These are phyloP conservation scores for Calameuta filiformis DNA, from an alignment of 2,888 invertebrate genomes.

Conservation along the genomic window DNA sequence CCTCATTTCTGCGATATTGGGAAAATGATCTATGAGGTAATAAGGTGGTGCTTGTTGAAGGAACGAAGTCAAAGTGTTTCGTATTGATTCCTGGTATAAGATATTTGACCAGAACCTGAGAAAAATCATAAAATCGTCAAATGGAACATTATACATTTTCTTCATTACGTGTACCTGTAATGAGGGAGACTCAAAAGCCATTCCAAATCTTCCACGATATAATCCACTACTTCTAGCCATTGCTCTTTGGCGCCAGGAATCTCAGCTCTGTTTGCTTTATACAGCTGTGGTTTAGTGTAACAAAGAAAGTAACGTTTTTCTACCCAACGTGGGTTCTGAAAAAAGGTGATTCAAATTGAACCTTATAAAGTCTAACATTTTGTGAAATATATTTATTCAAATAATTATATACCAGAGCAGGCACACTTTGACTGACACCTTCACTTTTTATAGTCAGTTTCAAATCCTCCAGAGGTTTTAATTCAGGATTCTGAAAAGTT, in stretches of 20 bases:
- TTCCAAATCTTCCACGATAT: constrained; percentile 75
- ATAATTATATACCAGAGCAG: constrained; percentile 71
- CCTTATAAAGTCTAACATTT: background rate
- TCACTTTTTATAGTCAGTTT: constrained; percentile 66
- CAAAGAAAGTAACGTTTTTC: constrained; percentile 69
- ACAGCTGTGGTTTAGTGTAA: constrained; percentile 70
- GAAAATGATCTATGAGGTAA: constrained; percentile 68
- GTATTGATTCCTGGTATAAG: constrained; percentile 74
- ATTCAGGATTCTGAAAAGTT: constrained; percentile 50
- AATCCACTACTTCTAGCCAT: constrained; percentile 75
- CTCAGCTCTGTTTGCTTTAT: constrained; percentile 65
- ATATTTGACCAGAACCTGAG: constrained; percentile 79
- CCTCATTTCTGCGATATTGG: constrained; percentile 65
- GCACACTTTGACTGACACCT: constrained; percentile 70
- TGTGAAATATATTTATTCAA: background rate
- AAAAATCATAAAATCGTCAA: constrained; percentile 7
- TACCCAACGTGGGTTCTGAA: constrained; percentile 71
- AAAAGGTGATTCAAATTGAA: constrained; percentile 26
- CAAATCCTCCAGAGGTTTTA: constrained; percentile 59
- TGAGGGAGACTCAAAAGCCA: constrained; percentile 77
- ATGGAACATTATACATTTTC: background rate
- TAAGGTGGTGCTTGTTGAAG: constrained; percentile 80
- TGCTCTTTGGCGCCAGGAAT: constrained; percentile 72
- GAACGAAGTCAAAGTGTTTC: constrained; percentile 76
- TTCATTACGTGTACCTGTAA: constrained; percentile 68